Evolutionary conservation across 1,140 invertebrate genomes (phyloP).

Genomic region (Cepaea nemoralis): DNA sequence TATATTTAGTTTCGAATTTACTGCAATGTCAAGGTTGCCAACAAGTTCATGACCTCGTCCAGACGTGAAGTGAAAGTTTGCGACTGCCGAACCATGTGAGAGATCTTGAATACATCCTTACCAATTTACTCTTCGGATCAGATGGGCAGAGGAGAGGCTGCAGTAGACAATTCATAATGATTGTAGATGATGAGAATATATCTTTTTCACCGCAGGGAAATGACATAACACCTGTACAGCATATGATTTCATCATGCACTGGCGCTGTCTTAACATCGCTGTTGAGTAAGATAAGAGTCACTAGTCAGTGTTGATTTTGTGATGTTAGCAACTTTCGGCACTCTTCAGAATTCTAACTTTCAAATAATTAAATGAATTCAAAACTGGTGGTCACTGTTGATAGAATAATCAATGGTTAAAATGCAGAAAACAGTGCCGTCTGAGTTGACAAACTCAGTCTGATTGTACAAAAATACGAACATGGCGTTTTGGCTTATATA

Average conservation of each 20-base stretch:
- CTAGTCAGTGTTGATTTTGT: no score
- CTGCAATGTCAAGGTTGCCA: background rate
- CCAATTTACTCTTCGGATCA: background rate
- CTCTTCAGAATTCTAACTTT: background rate
- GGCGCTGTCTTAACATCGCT: conserved; percentile 90
- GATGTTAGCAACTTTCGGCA: background rate
- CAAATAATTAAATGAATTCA: no score
- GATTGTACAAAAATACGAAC: no score
- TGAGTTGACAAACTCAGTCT: no score
- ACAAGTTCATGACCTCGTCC: conserved; percentile 30
- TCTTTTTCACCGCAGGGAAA: background rate
- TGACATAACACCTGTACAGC: conserved; percentile 85
- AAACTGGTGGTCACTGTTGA: no score
- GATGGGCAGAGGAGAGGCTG: background rate
- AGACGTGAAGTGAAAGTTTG: no score
- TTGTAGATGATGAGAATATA: background rate
- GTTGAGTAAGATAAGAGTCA: conserved; percentile 86
- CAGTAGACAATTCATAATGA: background rate
- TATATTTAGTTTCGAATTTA: background rate
- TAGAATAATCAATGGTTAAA: no score
- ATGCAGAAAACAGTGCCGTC: no score
- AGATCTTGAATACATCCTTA: background rate
- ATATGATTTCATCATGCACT: conserved; percentile 89
- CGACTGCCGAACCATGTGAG: background rate
- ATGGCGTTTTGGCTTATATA: no score